phyloP scores from a whole-genome alignment of 2,113 vertebrate species.

The Hippocampus barbouri region DNA sequence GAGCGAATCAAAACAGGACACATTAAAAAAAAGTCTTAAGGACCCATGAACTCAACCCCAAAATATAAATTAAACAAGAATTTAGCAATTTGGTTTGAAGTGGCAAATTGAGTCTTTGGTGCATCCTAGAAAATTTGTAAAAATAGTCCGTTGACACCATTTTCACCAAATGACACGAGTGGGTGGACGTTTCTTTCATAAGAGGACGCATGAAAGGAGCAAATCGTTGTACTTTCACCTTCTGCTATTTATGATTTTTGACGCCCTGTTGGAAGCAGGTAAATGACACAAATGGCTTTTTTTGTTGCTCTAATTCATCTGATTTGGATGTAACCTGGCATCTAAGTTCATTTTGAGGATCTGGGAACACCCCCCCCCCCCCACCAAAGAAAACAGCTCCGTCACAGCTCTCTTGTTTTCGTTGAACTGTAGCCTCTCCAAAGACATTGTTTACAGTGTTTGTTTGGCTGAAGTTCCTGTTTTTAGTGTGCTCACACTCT shows the following conservation, averaged over 20 bases:
- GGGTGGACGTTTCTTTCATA: no score
- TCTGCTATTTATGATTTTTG: not conserved
- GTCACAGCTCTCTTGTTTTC: not conserved
- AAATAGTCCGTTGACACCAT: no score
- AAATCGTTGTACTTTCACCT: no score
- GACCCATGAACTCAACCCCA: no score
- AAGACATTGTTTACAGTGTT: constrained; percentile 32
- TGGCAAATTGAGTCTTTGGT: not conserved
- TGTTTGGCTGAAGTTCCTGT: constrained; percentile 16
- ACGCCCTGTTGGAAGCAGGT: not conserved
- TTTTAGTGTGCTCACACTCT: constrained; percentile 15
- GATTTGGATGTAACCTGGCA: no score
- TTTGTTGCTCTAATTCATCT: no score
- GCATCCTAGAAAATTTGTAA: no score
- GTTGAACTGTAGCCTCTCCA: constrained; percentile 28
- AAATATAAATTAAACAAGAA: not conserved
- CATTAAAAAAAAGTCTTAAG: no score
- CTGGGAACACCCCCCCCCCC: no score
- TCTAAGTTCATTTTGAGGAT: not conserved
- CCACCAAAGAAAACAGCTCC: no score
- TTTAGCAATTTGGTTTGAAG: not conserved
- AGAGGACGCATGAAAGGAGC: no score
- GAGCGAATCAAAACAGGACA: constrained; percentile 1
- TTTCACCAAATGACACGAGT: no score
- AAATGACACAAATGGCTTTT: not conserved